Evolutionary conservation across 1,140 invertebrate species (phyloP), one percentile per base, ranked within the genome.

Genomic region (Orussus abietinus): DNA sequence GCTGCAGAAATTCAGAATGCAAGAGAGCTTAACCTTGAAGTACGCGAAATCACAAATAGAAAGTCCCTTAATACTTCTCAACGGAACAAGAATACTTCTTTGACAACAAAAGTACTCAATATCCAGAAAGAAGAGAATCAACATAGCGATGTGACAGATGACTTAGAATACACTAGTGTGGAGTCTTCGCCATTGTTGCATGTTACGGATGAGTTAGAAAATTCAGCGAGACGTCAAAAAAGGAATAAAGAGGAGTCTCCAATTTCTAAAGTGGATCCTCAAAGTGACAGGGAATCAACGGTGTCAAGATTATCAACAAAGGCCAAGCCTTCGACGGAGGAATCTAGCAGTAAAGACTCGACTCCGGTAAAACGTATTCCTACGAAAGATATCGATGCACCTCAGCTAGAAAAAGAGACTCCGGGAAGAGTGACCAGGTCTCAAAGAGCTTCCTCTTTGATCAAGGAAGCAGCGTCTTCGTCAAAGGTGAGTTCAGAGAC

Each of bases 391-490:
- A 25, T 6, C 22, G 6, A 25, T 6, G 22, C 6, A 25, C 22
- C 22, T 25, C 6, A 25, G n/a, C n/a, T n/a, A n/a, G 9, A 34
- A 37, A 15, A 36, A 20, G 12, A n/a, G 9, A 45, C 42, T 10
- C 41, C 42, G 3, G 20, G 42, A 9, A 39, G 49, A 32, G 41
- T 46, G 20, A 54, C 43, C 5, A 57, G 54, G 28, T 49, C 53
- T 2, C 49, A 38, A 18, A 42, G 51, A 51, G 52, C 52, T 25
- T 45, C 43, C 4, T 62, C 57, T 10, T 48, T 5, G 15, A 25
- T 7, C 45, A 47, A 12, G 46, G 54, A 5, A 36, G 14, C 18
- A 32, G 3, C 10, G 10, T 43, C 7, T 25, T 42, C 36, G 7
- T 18, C 38, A 14, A 14, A 26, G 2, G 47, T n/a, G 48, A 13